Evolutionary conservation across 2,888 invertebrate species (phyloP).

Genomic region (Mesodorylaimus sp.): DNA sequence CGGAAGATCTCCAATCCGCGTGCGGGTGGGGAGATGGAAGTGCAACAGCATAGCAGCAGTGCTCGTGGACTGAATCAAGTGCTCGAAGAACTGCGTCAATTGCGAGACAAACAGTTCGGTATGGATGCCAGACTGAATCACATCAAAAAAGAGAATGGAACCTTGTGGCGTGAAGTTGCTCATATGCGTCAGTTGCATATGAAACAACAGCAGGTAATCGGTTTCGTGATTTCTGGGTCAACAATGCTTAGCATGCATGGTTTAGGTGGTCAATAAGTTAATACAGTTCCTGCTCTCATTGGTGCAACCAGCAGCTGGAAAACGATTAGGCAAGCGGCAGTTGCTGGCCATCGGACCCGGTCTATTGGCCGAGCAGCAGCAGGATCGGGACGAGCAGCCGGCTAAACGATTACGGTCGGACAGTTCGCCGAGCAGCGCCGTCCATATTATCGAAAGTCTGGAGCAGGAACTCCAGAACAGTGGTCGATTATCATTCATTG

Average conservation of each 20-base stretch:
- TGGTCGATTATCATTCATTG: no score
- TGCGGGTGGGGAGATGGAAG: background rate
- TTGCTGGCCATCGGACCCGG: background rate
- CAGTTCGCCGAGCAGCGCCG: background rate
- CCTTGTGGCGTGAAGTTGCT: conserved; percentile 36
- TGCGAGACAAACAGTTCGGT: conserved; percentile 28
- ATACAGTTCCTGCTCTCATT: background rate
- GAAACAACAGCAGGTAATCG: conserved; percentile 37
- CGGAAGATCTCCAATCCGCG: conserved; percentile 43
- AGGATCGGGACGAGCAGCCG: background rate
- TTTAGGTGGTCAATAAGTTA: conserved; percentile 1
- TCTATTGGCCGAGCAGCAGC: background rate
- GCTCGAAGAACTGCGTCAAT: conserved; percentile 21
- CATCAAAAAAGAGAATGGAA: conserved; percentile 34
- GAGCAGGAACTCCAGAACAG: background rate
- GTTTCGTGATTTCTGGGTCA: no score
- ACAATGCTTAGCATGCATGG: no score
- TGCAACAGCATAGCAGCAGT: no score
- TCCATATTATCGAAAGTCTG: background rate
- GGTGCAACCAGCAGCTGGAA: background rate
- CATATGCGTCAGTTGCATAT: conserved; percentile 33
- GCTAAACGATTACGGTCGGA: background rate
- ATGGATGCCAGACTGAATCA: conserved; percentile 25
- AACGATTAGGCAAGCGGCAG: background rate
- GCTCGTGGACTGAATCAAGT: background rate